These are phyloP conservation scores for Ciconia boyciana DNA, from an alignment of 2,113 vertebrate genomes.

Conservation along the genomic window DNA sequence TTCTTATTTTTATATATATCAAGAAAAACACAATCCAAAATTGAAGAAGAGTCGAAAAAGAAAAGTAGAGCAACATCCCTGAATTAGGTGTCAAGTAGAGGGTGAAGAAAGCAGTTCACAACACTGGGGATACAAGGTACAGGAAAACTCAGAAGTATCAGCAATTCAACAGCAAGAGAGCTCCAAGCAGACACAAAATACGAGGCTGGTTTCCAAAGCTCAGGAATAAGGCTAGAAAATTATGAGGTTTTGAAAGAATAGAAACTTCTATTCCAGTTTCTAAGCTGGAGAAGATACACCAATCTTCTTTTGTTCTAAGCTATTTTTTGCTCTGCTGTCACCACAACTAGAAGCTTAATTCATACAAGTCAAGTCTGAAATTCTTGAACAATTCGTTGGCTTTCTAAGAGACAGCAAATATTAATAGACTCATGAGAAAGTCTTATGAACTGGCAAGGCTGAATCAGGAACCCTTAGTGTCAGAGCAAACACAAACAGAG, in stretches of 20 bases:
- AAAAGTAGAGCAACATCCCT: background rate
- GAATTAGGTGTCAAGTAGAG: background rate
- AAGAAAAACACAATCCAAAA: background rate
- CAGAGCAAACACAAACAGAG: slow-evolving; percentile 45
- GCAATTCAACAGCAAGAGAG: background rate
- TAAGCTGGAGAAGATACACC: background rate
- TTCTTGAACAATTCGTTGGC: background rate
- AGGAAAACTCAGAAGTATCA: background rate
- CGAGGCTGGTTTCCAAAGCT: background rate
- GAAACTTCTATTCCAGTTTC: background rate
- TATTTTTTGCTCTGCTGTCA: background rate
- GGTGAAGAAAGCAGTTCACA: background rate
- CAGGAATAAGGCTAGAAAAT: background rate
- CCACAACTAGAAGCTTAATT: background rate
- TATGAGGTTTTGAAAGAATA: background rate
- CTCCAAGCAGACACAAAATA: background rate
- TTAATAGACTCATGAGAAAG: slow-evolving; percentile 33
- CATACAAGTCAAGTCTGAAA: background rate
- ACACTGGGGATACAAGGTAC: background rate
- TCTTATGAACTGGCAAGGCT: slow-evolving; percentile 10
- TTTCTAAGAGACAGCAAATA: slow-evolving; percentile 34
- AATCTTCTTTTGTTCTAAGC: background rate
- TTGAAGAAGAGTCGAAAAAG: background rate
- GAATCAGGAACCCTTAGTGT: background rate
- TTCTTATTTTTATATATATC: background rate